These are phyloP conservation scores for Aporrectodea caliginosa DNA, from an alignment of 1,140 invertebrate genomes.

Conservation along the genomic window DNA sequence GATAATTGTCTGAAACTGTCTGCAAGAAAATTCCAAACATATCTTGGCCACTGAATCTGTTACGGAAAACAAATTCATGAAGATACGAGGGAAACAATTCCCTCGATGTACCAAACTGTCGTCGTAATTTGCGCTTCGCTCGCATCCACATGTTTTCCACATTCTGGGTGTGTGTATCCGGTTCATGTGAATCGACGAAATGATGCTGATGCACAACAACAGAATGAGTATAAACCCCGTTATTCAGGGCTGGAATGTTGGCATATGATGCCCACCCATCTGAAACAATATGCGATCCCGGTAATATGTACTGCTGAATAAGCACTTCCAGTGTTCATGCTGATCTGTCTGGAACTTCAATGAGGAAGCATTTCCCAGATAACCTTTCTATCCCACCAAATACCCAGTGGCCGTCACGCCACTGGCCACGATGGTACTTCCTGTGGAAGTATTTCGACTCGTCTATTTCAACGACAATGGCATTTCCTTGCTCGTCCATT, in stretches of 20 bases:
- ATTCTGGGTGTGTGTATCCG: neutral
- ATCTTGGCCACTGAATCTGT: neutral
- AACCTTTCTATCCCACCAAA: neutral
- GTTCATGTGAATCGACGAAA: neutral
- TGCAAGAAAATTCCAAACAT: neutral
- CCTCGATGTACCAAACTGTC: neutral
- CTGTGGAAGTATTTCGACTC: conserved; percentile 7
- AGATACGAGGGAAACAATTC: neutral
- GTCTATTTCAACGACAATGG: conserved; percentile 30
- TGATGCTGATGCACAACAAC: neutral
- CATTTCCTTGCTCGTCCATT: conserved; percentile 33
- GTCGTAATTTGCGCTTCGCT: neutral
- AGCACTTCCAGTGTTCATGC: neutral
- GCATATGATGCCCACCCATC: neutral
- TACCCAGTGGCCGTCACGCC: conserved; percentile 2
- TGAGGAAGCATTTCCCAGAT: conserved; percentile 6
- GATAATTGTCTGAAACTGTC: too few species aligned
- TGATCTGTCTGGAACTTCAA: neutral
- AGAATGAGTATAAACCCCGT: neutral
- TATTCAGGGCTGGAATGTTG: neutral
- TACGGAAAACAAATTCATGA: neutral
- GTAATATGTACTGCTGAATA: neutral
- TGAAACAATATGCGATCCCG: neutral
- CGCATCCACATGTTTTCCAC: neutral
- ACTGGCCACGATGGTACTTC: conserved; percentile 1